Conservation (phyloP, 2,797 vertebrate genomes). For the Acipenser ruthenus region DNA sequence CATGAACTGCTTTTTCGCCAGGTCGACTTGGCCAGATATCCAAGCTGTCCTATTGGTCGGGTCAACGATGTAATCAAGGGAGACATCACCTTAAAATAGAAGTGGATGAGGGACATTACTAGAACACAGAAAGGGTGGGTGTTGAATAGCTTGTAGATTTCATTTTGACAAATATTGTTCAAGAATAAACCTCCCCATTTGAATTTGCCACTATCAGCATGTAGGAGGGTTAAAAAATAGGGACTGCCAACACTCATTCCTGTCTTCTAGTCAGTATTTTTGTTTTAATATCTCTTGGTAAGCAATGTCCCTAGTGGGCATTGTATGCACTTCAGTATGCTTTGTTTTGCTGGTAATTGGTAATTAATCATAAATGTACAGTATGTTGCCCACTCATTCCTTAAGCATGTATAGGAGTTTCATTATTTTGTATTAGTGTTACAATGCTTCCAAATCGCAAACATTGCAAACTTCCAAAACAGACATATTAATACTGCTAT, state of each 20-base stretch:
- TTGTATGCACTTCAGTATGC: no score
- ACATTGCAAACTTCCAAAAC: background rate
- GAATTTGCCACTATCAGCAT: no score
- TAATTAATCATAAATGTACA: no score
- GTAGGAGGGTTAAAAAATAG: no score
- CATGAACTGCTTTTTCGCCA: conserved; percentile 84
- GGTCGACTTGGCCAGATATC: conserved; percentile 68
- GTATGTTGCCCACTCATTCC: no score
- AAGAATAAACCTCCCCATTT: no score
- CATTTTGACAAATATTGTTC: background rate
- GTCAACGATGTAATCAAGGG: conserved; percentile 65
- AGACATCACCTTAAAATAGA: conserved; percentile 68
- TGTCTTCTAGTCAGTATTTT: no score
- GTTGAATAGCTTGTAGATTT: background rate
- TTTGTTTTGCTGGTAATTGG: no score
- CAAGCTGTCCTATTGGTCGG: conserved; percentile 68
- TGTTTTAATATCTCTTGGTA: no score
- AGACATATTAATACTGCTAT: background rate
- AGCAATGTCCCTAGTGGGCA: no score
- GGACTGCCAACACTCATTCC: no score
- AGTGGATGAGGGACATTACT: conserved; percentile 8
- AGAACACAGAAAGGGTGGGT: background rate
- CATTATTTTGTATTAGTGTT: background rate
- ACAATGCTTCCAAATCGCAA: background rate
- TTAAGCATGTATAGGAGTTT: no score